Evolutionary conservation across 2,888 invertebrate genomes (phyloP), one percentile per base, ranked within the genome.

Genomic region (Pandemis corylana): DNA sequence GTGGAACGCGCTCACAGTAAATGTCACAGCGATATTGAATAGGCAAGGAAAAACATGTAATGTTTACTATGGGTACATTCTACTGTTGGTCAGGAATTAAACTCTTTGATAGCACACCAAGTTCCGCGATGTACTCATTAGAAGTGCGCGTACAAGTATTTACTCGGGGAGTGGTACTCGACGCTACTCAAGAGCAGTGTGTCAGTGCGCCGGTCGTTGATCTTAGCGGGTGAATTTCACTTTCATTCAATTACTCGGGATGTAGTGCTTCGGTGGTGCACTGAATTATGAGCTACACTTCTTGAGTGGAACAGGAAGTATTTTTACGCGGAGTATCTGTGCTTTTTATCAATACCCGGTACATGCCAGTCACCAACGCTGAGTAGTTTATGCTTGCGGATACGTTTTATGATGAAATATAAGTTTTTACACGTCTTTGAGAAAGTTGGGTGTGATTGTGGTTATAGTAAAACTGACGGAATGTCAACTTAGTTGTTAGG

Each of bases 141-240:
- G 65, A 41, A 69, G 65, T 49, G 49, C 59, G 49, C 61, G 61
- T 13, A 61, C 15, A 13, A 67, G 67, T 67, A 67, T 28, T 74
- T 69, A 70, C 41, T 69, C 66, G 66, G 70, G 73, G 75, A 76
- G 75, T 72, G 65, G 68, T 46, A 15, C 44, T 28, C 46, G 46
- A 46, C 36, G 20, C 46, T 63, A 59, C 70, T 71, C 77, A 72
- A 75, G 80, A 76, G 76, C 78, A 79, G 76, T 93, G 88, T 93
- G 93, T 89, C 92, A 91, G 83, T 68, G 79, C 77, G 79, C n/a
- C 83, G 93, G 92, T 90, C 92, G 83, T 89, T 91, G 93, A 85
- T 85, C 92, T 83, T 81, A 71, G 70, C 83, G 86, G 81, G 85
- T 87, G 85, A 85, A 92, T 93, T 93, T 94, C 92, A 91, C 93